Conservation (phyloP, 2,888 invertebrate genomes). For the Seira musarum region DNA sequence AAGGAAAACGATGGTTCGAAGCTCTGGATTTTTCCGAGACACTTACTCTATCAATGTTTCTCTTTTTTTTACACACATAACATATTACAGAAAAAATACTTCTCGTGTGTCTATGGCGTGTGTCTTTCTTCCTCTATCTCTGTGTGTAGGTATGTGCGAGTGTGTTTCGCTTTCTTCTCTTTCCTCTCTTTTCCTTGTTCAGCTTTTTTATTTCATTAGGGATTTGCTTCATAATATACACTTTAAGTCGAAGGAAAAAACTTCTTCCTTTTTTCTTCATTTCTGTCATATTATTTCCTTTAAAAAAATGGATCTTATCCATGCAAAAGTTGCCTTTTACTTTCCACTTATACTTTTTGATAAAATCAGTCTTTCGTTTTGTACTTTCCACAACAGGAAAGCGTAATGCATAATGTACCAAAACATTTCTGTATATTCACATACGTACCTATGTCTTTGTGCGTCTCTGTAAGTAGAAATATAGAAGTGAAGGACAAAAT, state of each 20-base stretch:
- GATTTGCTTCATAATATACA: constrained; percentile 28
- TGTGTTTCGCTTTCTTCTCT: background rate
- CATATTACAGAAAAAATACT: background rate
- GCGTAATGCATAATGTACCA: no score
- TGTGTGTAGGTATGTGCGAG: no score
- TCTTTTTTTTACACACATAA: background rate
- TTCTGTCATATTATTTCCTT: constrained; percentile 12
- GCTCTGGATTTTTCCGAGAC: background rate
- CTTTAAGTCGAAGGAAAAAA: constrained; percentile 20
- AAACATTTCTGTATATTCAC: no score
- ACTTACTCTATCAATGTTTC: background rate
- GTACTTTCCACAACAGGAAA: no score
- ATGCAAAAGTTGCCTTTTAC: constrained; percentile 6
- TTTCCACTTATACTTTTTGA: background rate
- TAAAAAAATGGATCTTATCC: constrained; percentile 3
- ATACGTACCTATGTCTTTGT: no score
- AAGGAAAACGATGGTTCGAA: background rate
- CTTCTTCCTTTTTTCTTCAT: constrained; percentile 36
- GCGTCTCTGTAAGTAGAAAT: background rate
- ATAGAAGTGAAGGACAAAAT: background rate
- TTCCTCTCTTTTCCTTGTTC: constrained; percentile 17
- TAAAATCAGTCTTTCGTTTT: background rate
- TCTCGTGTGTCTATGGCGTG: no score
- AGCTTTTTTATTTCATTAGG: constrained; percentile 40
- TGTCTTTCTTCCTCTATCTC: no score